A percentile compares a stretch with the other conserved stretches of the same genome.
Evolutionary conservation across 2,888 invertebrate genomes (phyloP).

Genomic region (Conops quadrifasciatus): DNA sequence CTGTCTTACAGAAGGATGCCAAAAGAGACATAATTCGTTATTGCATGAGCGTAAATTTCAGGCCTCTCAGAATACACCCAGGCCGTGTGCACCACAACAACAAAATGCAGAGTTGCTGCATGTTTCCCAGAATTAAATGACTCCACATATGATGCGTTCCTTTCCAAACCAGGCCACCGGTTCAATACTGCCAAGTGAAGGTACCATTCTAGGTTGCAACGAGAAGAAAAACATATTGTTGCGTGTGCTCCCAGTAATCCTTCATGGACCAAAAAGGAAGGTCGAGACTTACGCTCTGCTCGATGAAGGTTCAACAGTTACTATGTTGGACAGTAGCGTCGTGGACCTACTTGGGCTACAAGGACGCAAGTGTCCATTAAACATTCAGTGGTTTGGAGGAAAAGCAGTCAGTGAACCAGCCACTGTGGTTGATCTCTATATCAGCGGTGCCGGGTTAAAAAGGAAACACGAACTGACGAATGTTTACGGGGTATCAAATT

Average conservation of each 20-base stretch:
- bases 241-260: conserved; percentile 21
- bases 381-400: no score
- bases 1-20: conserved; percentile 3
- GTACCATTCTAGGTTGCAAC: not conserved
- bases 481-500: conserved; percentile 2
- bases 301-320: conserved; percentile 20
- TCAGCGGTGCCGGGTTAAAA: no score
- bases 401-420: no score
- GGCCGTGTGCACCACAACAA: not conserved
- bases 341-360: conserved; percentile 36
- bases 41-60: conserved; percentile 32
- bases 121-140: not conserved
- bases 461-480: not conserved
- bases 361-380: no score
- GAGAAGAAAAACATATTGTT: conserved; percentile 16
- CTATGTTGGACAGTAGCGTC: conserved; percentile 34
- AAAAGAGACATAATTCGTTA: conserved; percentile 15
- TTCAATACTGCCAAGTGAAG: no score
- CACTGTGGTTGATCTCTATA: no score
- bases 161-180: not conserved
- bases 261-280: conserved; percentile 24
- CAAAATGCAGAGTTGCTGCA: not conserved
- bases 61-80: conserved; percentile 39
- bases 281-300: conserved; percentile 27
- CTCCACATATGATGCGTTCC: no score